Base-by-base conservation (phyloP, 2,797 vertebrate genomes). In the Acanthurus tractus region DNA sequence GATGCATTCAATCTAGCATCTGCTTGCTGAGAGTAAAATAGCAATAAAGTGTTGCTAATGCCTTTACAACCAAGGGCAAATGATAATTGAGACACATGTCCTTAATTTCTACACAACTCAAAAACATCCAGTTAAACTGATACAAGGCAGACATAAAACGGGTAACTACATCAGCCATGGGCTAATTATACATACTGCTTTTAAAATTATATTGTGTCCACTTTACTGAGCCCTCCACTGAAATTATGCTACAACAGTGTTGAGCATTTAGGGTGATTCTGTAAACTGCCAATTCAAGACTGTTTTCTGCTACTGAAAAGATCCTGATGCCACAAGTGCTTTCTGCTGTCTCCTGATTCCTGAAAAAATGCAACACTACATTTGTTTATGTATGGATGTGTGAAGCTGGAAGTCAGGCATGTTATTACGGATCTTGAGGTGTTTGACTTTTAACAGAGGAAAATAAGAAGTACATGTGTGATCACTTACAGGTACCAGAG, bases 11-110 rank as follows among this genome's bases (percentile, higher is more conserved):
- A 54, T 53, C 8, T 3, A 53, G n/a, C 54, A 57, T 15, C 46
- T 70, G 71, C 25, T 36, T 45, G 40, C 54, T 81, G 49, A 18
- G 53, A 79, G 73, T 48, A 81, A 77, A 66, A 54, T 2, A 23
- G 45, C 42, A 65, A 62, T 48, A 36, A 70, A 78, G 38, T 38
- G 42, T 74, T 57, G 18, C 38, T 23, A 63, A 61, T 0, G 34
- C n/a, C 25, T 50, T 48, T 17, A 58, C 44, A 44, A 61, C 4
- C 29, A 3, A 9, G 52, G 23, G 64, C 22, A 10, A 4, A 62
- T 7, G 53, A 25, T 9, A 23, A 13, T 2, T 42, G 0, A 56
- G 71, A 67, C 9, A 9, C 6, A 7, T 9, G 14, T 17, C 42
- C 25, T 71, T 61, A 17, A 38, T 11, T 49, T 62, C 18, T 40